phyloP scores from a whole-genome alignment of 2,888 invertebrate genomes.

The Dendrolimus houi region DNA sequence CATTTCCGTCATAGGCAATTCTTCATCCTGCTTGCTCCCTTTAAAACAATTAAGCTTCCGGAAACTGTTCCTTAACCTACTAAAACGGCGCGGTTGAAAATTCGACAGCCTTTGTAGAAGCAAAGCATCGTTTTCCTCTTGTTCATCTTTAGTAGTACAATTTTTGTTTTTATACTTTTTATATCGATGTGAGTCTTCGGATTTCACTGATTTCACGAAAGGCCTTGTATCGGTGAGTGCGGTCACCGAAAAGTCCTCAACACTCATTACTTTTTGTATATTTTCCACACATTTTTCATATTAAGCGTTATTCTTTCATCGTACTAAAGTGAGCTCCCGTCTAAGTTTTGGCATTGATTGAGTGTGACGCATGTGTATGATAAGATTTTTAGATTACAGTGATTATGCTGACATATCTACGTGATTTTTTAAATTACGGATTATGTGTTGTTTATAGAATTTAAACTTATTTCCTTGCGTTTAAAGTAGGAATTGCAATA shows the following conservation, averaged over 20 bases:
- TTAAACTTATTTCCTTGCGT: background rate
- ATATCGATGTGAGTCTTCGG: slow-evolving; percentile 15
- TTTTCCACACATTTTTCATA: slow-evolving; percentile 38
- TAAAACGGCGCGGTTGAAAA: slow-evolving; percentile 35
- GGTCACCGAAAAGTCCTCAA: slow-evolving; percentile 38
- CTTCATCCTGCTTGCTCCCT: slow-evolving; percentile 34
- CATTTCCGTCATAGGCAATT: slow-evolving; percentile 40
- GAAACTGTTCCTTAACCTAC: slow-evolving; percentile 37
- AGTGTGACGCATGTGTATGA: slow-evolving; percentile 52
- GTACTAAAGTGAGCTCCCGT: slow-evolving; percentile 39
- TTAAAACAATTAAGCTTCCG: slow-evolving; percentile 50
- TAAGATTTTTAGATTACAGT: slow-evolving; percentile 59
- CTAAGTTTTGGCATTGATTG: slow-evolving; percentile 68
- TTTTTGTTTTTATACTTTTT: slow-evolving; percentile 18
- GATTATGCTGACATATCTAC: slow-evolving; percentile 40
- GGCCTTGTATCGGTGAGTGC: slow-evolving; percentile 31
- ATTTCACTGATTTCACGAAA: slow-evolving; percentile 27
- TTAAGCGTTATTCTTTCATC: slow-evolving; percentile 34
- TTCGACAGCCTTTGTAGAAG: slow-evolving; percentile 34
- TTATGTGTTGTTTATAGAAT: slow-evolving; percentile 7
- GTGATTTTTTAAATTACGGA: slow-evolving; percentile 26
- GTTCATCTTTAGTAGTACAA: slow-evolving; percentile 15
- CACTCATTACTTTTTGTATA: slow-evolving; percentile 45
- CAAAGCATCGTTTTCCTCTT: slow-evolving; percentile 18
- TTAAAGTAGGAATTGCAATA: background rate